Conservation (phyloP, 2,113 vertebrate species). For the Danio rerio region GRCz12tu NC_133181.1:51282001-51282500, state of each 20-base stretch:
- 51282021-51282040: constrained; percentile 59
- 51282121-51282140: constrained; percentile 44
- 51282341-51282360: too few species aligned
- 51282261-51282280: not conserved
- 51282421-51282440: too few species aligned
- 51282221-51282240: not conserved
- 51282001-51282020: constrained; percentile 62
- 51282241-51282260: not conserved
- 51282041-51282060: constrained; percentile 59
- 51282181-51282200: not conserved
- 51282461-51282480: too few species aligned
- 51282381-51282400: too few species aligned
- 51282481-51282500: too few species aligned
- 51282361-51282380: too few species aligned
- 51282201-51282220: not conserved
- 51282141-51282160: constrained; percentile 11
- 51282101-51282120: constrained; percentile 61
- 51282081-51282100: constrained; percentile 63
- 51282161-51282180: not conserved
- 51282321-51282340: too few species aligned
- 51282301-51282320: too few species aligned
- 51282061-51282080: constrained; percentile 56
- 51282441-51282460: too few species aligned
- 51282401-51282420: too few species aligned
- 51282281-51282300: too few species aligned